These are phyloP conservation scores for Nomada fabriciana DNA, from an alignment of 2,888 invertebrate species.

Conservation along the genomic window DNA sequence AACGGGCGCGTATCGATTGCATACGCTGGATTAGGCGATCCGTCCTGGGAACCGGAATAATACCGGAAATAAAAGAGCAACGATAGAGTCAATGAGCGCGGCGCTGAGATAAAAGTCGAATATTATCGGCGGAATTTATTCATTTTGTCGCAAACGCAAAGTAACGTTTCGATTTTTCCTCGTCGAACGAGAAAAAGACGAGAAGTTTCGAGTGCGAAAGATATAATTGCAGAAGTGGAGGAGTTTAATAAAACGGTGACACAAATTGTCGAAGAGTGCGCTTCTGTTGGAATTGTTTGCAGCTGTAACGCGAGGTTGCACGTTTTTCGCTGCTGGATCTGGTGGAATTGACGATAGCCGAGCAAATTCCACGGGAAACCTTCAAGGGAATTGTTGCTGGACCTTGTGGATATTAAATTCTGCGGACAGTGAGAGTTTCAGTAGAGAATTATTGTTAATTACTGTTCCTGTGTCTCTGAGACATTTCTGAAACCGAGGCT, in stretches of 20 bases:
- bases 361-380: neutral
- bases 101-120: slow-evolving; percentile 51
- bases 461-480: too few relatives aligned
- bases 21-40: slow-evolving; percentile 63
- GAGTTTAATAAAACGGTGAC: neutral
- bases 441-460: too few relatives aligned
- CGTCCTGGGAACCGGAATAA: slow-evolving; percentile 24
- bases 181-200: neutral
- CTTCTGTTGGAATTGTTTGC: neutral
- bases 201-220: too few relatives aligned
- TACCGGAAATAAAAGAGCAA: slow-evolving; percentile 9
- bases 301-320: too few relatives aligned
- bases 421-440: too few relatives aligned
- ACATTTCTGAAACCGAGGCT: too few relatives aligned
- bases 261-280: neutral
- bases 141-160: neutral
- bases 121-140: slow-evolving; percentile 53
- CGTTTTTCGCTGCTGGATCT: neutral
- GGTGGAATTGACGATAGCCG: neutral
- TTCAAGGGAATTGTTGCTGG: neutral
- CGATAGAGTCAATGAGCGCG: slow-evolving; percentile 53
- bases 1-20: slow-evolving; percentile 61
- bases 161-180: neutral
- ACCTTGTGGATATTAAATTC: too few relatives aligned
- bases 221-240: neutral